Percentiles rank a stretch among this genome's conserved stretches.
phyloP scores from a whole-genome alignment of 2,797 vertebrate species.

The Megalops cyprinoides region DNA sequence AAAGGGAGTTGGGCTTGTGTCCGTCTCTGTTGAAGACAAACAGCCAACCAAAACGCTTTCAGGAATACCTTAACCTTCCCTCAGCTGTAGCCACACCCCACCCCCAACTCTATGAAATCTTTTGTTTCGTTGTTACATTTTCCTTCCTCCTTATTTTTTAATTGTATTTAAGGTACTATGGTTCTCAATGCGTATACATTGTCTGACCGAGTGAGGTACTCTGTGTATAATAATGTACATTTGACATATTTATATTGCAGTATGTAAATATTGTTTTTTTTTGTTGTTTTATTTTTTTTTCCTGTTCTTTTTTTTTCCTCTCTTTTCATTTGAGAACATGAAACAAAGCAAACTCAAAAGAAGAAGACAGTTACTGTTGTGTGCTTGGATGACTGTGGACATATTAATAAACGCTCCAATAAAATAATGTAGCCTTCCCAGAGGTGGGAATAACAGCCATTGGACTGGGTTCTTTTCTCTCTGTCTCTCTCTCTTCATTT shows the following conservation, averaged over 20 bases:
- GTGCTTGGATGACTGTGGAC: constrained; percentile 80
- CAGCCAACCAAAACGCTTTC: constrained; percentile 61
- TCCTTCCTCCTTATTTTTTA: constrained; percentile 53
- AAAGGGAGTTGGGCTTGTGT: background rate
- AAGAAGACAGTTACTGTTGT: constrained; percentile 73
- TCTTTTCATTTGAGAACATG: constrained; percentile 66
- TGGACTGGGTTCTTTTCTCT: constrained; percentile 30
- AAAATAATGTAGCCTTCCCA: constrained; percentile 78
- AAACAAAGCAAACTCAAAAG: constrained; percentile 66
- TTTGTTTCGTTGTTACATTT: constrained; percentile 9
- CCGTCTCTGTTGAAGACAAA: constrained; percentile 32
- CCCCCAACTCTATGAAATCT: background rate
- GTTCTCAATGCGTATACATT: constrained; percentile 61
- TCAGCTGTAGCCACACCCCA: constrained; percentile 51
- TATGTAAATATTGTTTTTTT: constrained; percentile 82
- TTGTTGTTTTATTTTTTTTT: constrained; percentile 59
- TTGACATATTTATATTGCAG: constrained; percentile 88
- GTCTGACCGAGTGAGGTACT: constrained; percentile 73
- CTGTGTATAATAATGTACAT: constrained; percentile 87
- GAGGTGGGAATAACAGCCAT: constrained; percentile 59
- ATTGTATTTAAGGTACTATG: constrained; percentile 70
- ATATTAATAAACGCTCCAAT: constrained; percentile 82
- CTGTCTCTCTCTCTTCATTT: constrained; percentile 27
- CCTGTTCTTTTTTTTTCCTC: constrained; percentile 43
- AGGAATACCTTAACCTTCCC: constrained; percentile 50